These are phyloP conservation scores for Caenorhabditis virilis DNA, from an alignment of 2,888 invertebrate genomes.

Conservation along the genomic window DNA sequence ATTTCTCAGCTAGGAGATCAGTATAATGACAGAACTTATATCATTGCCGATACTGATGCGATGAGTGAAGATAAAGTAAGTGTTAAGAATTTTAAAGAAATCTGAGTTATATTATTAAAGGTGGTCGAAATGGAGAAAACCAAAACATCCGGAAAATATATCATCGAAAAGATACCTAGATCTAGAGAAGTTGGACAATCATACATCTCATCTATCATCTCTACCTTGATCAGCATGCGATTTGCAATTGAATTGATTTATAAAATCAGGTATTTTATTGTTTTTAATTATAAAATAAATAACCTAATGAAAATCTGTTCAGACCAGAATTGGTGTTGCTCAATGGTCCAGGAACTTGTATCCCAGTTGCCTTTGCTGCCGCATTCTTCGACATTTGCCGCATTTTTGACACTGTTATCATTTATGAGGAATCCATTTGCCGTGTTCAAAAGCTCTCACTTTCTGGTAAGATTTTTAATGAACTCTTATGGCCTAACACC, in stretches of 20 bases:
- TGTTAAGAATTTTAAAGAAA: not conserved
- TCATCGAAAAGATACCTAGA: slow-evolving; percentile 76
- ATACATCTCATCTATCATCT: slow-evolving; percentile 80
- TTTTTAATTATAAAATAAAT: not conserved
- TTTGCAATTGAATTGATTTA: slow-evolving; percentile 79
- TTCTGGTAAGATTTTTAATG: slow-evolving; percentile 75
- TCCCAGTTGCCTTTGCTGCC: slow-evolving; percentile 84
- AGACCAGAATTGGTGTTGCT: slow-evolving; percentile 82
- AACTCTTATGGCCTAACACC: not conserved
- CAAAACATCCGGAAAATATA: slow-evolving; percentile 9
- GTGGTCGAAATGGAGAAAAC: slow-evolving; percentile 17
- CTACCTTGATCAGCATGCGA: slow-evolving; percentile 79
- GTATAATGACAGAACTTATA: slow-evolving; percentile 45
- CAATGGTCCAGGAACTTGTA: slow-evolving; percentile 95
- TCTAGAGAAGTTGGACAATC: slow-evolving; percentile 80
- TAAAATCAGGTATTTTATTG: slow-evolving; percentile 9
- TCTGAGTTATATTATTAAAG: not conserved
- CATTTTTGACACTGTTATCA: slow-evolving; percentile 72
- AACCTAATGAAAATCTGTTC: not conserved
- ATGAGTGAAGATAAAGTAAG: slow-evolving; percentile 58
- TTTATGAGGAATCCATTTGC: slow-evolving; percentile 94
- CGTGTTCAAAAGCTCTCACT: slow-evolving; percentile 87
- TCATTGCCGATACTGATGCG: slow-evolving; percentile 69
- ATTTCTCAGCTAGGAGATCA: slow-evolving; percentile 73
- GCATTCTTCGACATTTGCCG: slow-evolving; percentile 75